Evolutionary conservation across 2,113 vertebrate species (phyloP).

Genomic region (Glareola pratincola): DNA sequence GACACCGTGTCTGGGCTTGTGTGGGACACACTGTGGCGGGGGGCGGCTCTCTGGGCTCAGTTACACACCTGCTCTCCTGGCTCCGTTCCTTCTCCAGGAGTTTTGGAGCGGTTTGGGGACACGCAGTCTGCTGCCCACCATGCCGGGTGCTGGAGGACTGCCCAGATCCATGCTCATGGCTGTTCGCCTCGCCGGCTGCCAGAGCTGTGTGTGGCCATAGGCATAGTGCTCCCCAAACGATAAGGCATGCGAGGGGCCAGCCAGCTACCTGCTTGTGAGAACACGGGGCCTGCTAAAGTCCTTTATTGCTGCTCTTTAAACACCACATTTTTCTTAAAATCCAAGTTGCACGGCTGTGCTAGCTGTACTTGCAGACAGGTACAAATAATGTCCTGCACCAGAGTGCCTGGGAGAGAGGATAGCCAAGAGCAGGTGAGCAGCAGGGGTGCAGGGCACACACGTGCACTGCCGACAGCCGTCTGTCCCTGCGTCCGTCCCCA

Average conservation of each 20-base stretch:
- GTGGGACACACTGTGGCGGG: fast-evolving
- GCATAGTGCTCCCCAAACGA: neutral
- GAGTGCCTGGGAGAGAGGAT: no score
- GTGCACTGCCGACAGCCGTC: fast-evolving
- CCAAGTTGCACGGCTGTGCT: neutral
- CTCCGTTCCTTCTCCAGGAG: neutral
- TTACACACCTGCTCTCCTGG: no score
- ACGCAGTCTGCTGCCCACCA: neutral
- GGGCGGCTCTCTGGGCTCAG: neutral
- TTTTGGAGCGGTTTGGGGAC: neutral
- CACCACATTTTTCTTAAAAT: neutral
- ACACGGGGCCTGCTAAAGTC: neutral
- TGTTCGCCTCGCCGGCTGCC: fast-evolving
- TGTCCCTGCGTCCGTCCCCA: fast-evolving
- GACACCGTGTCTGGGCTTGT: neutral
- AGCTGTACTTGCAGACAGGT: neutral
- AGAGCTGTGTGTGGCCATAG: neutral
- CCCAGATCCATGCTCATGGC: neutral
- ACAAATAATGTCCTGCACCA: neutral
- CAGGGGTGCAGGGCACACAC: fast-evolving
- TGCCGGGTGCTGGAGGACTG: neutral
- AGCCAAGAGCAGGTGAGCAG: neutral
- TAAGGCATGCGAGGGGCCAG: neutral
- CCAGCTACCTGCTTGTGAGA: neutral
- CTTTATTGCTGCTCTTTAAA: neutral